Evolutionary conservation across 1,140 invertebrate genomes (phyloP), one percentile per base, ranked within the genome.

Genomic region (Maniola jurtina): DNA sequence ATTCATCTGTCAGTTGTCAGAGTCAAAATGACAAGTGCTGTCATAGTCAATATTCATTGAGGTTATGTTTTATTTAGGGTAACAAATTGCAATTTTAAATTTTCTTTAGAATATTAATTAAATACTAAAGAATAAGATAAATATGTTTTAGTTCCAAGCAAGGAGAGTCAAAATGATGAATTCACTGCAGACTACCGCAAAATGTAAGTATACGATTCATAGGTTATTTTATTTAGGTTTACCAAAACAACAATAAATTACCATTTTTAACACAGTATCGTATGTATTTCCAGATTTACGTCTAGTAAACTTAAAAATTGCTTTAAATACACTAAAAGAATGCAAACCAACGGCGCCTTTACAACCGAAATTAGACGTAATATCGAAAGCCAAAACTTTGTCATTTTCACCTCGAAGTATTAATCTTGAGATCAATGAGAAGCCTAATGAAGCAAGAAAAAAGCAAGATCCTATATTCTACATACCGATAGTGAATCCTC

Each of bases 401-500:
- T 62, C 56, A 5, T 88, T 90, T 61, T 70, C 68, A 34, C 88
- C 86, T 3, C 64, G 75, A 57, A 76, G 63, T 52, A 79, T 90
- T 47, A 79, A 72, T 42, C 70, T 88, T 16, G 88, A 86, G 47
- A 89, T 89, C 13, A 68, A 47, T 7, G 79, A 88, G 5, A 83
- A 81, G 38, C 64, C 63, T n/a, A 61, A 40, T 34, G 47, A 45
- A 2, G 75, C 58, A 57, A 81, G 75, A 57, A 83, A 79, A 38
- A 84, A 80, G 40, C 77, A 79, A 61, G 84, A 87, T 65, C 88
- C 88, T 3, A 52, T 89, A 10, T 64, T 76, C 6, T 88, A 89
- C 47, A 79, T 81, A 8, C 88, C 88, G 38, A 88, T 90, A 55
- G 73, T 83, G 6, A 90, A 88, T 64, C 87, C 87, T 25, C 73